Evolutionary conservation across 1,140 invertebrate genomes (phyloP).

Genomic region (Papilio glaucus): DNA sequence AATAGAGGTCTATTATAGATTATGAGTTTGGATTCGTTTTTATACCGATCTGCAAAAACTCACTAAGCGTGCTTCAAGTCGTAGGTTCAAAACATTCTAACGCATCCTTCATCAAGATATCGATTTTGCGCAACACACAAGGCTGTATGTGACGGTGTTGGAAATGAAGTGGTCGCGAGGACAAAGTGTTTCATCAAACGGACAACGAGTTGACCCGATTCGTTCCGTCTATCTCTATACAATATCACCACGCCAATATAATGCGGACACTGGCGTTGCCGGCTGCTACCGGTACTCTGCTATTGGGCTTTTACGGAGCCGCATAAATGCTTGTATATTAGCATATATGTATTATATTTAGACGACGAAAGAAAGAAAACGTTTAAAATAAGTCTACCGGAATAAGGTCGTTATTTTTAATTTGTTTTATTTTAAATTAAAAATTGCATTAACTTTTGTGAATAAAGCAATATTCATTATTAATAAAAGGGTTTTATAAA

Average conservation of each 20-base stretch:
- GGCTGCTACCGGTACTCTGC: conserved; percentile 44
- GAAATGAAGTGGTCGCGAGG: conserved; percentile 45
- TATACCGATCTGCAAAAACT: no score
- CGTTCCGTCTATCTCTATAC: conserved; percentile 41
- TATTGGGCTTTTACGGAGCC: conserved; percentile 53
- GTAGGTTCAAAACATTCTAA: not conserved
- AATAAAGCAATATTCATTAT: no score
- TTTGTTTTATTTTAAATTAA: no score
- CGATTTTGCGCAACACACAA: conserved; percentile 4
- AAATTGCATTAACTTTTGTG: no score
- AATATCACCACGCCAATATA: conserved; percentile 49
- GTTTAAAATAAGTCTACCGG: no score
- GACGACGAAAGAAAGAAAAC: no score
- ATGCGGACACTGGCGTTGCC: conserved; percentile 51
- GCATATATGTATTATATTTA: no score
- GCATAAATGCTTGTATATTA: not conserved
- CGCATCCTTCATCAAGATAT: not conserved
- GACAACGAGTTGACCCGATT: conserved; percentile 46
- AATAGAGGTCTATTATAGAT: no score
- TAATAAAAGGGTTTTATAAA: no score
- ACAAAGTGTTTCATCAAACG: conserved; percentile 52
- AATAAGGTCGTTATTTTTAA: no score
- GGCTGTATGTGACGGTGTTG: conserved; percentile 42
- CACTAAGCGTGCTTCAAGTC: no score
- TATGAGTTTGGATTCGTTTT: no score